These are phyloP conservation scores for Netelia inedita DNA, from an alignment of 2,888 invertebrate genomes.

Conservation along the genomic window DNA sequence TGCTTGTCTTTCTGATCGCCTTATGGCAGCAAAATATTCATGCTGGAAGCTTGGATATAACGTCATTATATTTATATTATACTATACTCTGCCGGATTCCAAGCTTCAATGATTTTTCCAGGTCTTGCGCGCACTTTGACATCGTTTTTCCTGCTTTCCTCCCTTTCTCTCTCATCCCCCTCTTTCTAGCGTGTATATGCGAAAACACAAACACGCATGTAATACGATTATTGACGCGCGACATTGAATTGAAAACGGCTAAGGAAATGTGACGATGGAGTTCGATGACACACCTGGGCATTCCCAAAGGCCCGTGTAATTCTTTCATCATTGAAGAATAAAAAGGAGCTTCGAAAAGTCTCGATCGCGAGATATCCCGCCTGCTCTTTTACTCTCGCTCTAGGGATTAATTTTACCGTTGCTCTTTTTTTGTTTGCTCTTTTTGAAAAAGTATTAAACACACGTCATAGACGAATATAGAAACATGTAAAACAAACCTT, in stretches of 20 bases:
- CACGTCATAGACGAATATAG: conserved; percentile 75
- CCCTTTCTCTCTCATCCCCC: not conserved
- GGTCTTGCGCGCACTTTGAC: conserved; percentile 61
- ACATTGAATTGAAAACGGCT: no score
- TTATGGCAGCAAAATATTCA: conserved; percentile 6
- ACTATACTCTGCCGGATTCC: conserved; percentile 52
- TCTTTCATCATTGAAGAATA: not conserved
- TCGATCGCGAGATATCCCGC: conserved; percentile 22
- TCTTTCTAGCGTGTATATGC: conserved; percentile 53
- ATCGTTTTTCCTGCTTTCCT: conserved; percentile 24
- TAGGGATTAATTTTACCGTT: not conserved
- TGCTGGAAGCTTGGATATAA: conserved; percentile 42
- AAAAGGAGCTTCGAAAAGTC: not conserved
- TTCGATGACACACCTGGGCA: no score
- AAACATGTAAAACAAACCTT: conserved; percentile 78
- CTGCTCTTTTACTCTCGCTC: conserved; percentile 10
- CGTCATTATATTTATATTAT: conserved; percentile 46
- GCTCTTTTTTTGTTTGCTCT: conserved; percentile 26
- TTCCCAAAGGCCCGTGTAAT: no score
- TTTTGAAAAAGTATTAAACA: conserved; percentile 82
- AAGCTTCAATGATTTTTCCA: conserved; percentile 47
- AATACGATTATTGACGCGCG: not conserved
- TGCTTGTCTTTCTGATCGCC: conserved; percentile 8
- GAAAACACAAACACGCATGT: conserved; percentile 46
- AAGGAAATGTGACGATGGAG: no score